Evolutionary conservation across 2,888 invertebrate species (phyloP).

Genomic region (Polietes domitor): DNA sequence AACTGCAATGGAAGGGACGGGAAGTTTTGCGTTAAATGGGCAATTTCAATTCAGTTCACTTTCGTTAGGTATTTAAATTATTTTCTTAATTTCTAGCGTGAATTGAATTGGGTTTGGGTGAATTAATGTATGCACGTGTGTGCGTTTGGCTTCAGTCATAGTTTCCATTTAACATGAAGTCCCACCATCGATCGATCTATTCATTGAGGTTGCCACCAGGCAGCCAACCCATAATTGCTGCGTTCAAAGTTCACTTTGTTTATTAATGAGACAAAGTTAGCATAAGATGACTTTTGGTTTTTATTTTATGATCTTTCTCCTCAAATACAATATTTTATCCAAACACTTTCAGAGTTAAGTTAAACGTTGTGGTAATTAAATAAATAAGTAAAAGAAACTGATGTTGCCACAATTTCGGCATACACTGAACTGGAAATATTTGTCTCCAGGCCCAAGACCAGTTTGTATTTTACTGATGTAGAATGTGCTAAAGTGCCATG

Average conservation of each 20-base stretch:
- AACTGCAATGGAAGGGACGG: slow-evolving; percentile 79
- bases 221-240: slow-evolving; percentile 47
- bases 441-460: too few species aligned
- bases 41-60: not conserved
- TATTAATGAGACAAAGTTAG: not conserved
- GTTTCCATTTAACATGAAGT: not conserved
- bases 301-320: too few species aligned
- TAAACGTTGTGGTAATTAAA: too few species aligned
- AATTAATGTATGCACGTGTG: not conserved
- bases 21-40: not conserved
- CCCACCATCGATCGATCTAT: slow-evolving; percentile 4
- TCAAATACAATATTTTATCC: too few species aligned
- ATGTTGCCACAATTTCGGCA: too few species aligned
- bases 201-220: not conserved
- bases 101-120: not conserved
- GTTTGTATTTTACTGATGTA: too few species aligned
- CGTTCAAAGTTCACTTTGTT: slow-evolving; percentile 54
- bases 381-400: too few species aligned
- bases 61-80: slow-evolving; percentile 4
- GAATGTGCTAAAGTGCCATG: too few species aligned
- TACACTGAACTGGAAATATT: too few species aligned
- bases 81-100: not conserved
- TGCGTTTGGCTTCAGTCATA: not conserved
- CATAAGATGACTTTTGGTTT: not conserved
- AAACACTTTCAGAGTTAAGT: too few species aligned